Conservation (phyloP, 1,140 invertebrate genomes). For the Meteorus sp. region DNA sequence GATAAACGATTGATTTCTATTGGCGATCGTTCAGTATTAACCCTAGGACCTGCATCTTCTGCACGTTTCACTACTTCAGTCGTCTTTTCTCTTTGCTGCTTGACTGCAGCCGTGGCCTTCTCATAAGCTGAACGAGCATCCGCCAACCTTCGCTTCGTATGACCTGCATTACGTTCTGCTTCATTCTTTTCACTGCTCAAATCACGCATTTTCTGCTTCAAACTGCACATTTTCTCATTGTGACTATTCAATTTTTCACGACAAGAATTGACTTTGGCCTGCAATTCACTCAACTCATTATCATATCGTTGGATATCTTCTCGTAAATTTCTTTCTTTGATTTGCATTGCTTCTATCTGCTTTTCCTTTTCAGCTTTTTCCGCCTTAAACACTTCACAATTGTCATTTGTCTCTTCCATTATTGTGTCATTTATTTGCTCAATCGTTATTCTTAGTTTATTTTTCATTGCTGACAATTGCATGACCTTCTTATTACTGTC, state of each 20-base stretch:
- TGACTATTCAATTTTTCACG: constrained; percentile 32
- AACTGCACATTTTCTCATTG: constrained; percentile 32
- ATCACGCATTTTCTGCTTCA: constrained; percentile 31
- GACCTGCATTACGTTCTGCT: constrained; percentile 1
- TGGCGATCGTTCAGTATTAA: constrained; percentile 47
- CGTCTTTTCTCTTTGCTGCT: constrained; percentile 6
- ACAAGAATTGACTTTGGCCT: constrained; percentile 34
- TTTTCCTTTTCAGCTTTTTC: constrained; percentile 55
- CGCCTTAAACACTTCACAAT: constrained; percentile 34
- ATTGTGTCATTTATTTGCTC: constrained; percentile 54
- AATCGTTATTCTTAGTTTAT: constrained; percentile 37
- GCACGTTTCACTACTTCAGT: constrained; percentile 31
- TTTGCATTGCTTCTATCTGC: constrained; percentile 39
- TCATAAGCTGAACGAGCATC: background rate
- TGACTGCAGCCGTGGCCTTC: background rate
- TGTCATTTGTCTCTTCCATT: constrained; percentile 35
- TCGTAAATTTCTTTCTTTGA: constrained; percentile 31
- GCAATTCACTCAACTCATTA: constrained; percentile 34
- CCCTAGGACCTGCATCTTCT: constrained; percentile 37
- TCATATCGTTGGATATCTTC: constrained; percentile 40
- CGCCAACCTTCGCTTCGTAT: background rate
- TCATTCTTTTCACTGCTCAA: background rate
- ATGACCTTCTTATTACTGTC: constrained; percentile 33
- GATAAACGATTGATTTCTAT: constrained; percentile 35
- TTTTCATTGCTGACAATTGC: constrained; percentile 28